Percentiles rank a stretch among this genome's conserved stretches.
These are phyloP conservation scores for Zootermopsis nevadensis DNA, from an alignment of 2,888 invertebrate genomes.

Conservation along the genomic window DNA sequence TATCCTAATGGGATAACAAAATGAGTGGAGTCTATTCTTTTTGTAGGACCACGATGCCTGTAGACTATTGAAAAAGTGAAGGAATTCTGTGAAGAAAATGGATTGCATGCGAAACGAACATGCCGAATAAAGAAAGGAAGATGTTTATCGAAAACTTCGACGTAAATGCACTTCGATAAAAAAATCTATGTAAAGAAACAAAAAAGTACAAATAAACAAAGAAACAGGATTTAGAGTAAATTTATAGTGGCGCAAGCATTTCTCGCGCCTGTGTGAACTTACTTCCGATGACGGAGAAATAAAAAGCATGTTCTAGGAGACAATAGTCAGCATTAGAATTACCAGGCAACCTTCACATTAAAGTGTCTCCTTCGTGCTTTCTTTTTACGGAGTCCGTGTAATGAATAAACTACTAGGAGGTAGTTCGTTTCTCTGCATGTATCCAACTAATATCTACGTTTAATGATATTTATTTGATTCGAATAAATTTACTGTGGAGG, in stretches of 20 bases:
- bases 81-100: slow-evolving; percentile 51
- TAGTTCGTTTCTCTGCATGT: no score
- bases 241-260: background rate
- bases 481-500: no score
- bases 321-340: no score
- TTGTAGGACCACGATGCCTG: slow-evolving; percentile 21
- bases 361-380: no score
- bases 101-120: slow-evolving; percentile 50
- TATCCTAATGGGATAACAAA: slow-evolving; percentile 52
- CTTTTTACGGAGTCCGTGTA: no score
- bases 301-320: background rate
- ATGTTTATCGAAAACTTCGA: slow-evolving; percentile 48
- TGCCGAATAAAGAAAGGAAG: slow-evolving; percentile 48
- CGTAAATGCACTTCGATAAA: slow-evolving; percentile 10
- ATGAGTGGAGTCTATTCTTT: slow-evolving; percentile 40
- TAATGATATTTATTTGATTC: no score
- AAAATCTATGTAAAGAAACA: background rate
- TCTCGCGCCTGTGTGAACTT: slow-evolving; percentile 7
- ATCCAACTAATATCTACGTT: no score
- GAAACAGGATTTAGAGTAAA: background rate
- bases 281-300: background rate
- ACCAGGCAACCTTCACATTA: no score
- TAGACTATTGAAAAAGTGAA: slow-evolving; percentile 39
- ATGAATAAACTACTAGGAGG: background rate
- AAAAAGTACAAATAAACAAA: slow-evolving; percentile 8